Percentiles rank a stretch among this genome's conserved stretches.
phyloP scores from a whole-genome alignment of 2,888 invertebrate species.

The Hipparchia semele region DNA sequence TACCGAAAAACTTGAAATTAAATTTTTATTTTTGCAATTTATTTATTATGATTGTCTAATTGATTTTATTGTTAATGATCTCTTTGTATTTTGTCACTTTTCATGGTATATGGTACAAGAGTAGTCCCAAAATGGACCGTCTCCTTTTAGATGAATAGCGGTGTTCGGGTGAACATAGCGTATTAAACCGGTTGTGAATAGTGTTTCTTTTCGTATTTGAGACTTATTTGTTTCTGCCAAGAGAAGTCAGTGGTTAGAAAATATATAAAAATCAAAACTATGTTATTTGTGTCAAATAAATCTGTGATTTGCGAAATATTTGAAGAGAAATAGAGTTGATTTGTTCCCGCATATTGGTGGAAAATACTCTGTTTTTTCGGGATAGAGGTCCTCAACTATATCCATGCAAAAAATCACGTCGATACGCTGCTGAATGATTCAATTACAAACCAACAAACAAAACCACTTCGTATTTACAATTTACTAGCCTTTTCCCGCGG shows the following conservation, averaged over 20 bases:
- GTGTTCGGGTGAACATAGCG: conserved; percentile 59
- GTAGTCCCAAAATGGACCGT: too few relatives aligned
- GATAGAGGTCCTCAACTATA: background rate
- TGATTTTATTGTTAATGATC: too few relatives aligned
- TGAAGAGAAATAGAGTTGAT: background rate
- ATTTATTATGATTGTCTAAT: too few relatives aligned
- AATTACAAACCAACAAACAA: too few relatives aligned
- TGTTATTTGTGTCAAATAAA: background rate
- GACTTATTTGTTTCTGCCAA: conserved; percentile 40
- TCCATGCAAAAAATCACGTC: too few relatives aligned
- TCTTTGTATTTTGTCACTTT: too few relatives aligned
- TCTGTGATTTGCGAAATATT: background rate
- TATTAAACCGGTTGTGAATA: conserved; percentile 42
- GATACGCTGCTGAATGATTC: background rate
- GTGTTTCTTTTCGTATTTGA: conserved; percentile 50
- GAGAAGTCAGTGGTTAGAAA: conserved; percentile 52
- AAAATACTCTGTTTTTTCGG: background rate
- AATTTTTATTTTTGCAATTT: too few relatives aligned
- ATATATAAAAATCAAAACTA: background rate
- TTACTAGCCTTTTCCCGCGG: too few relatives aligned
- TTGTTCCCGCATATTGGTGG: background rate
- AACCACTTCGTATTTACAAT: too few relatives aligned
- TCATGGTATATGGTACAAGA: too few relatives aligned
- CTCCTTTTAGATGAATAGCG: conserved; percentile 56
- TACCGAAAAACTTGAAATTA: too few relatives aligned